A percentile compares a stretch with the other conserved stretches of the same genome.
phyloP scores from a whole-genome alignment of 30 jellyfish, hydroid and myxozoan species.

The Catostylus mosaicus region DNA sequence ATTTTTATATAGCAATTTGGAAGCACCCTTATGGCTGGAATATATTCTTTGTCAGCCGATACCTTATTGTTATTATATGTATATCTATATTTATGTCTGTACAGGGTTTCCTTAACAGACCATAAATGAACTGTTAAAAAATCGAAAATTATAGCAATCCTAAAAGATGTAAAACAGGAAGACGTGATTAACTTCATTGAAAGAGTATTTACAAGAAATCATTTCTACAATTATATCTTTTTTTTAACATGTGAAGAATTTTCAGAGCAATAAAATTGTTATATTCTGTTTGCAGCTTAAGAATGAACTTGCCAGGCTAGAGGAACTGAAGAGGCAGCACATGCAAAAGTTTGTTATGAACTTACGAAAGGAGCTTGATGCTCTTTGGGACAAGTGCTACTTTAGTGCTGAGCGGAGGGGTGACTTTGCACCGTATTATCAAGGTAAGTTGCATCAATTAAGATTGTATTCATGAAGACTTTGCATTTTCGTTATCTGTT shows the following conservation, averaged over 20 bases:
- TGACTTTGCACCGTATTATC: slow-evolving; percentile 74
- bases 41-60: too few species aligned
- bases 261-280: background rate
- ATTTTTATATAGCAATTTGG: too few species aligned
- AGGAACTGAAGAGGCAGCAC: slow-evolving; percentile 83
- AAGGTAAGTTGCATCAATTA: slow-evolving; percentile 54
- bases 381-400: slow-evolving; percentile 93
- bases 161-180: too few species aligned
- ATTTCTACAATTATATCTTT: too few species aligned
- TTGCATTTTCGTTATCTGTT: background rate
- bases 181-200: too few species aligned
- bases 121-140: too few species aligned
- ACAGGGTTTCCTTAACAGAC: too few species aligned
- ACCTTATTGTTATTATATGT: too few species aligned
- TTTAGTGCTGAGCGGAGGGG: slow-evolving; percentile 84
- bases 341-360: slow-evolving; percentile 85
- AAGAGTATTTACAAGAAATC: too few species aligned
- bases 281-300: slow-evolving; percentile 34
- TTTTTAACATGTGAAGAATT: background rate
- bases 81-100: too few species aligned
- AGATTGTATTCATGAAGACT: background rate
- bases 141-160: too few species aligned
- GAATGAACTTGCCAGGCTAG: slow-evolving; percentile 77
- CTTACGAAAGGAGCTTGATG: slow-evolving; percentile 84
- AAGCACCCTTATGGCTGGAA: too few species aligned